Base-by-base conservation (phyloP, 2,888 invertebrate species). In the Dryocosmus kuriphilus region DNA sequence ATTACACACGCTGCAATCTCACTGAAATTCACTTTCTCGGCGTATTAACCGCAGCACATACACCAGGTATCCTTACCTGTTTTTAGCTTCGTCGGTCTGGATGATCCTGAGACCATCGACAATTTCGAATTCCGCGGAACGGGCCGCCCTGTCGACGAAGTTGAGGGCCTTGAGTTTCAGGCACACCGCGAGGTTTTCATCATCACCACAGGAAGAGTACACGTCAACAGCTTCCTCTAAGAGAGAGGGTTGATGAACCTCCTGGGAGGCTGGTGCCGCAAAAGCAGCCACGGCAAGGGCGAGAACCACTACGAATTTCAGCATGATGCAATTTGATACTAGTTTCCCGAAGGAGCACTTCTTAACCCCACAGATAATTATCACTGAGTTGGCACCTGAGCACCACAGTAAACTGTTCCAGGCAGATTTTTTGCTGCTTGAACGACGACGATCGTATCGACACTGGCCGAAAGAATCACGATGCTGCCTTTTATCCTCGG, bases 161-260 rank as follows among this genome's bases (percentile, higher is more conserved):
- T 95, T 94, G 7, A 96, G 93, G 73, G 97, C 92, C 90, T 96
- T 97, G 80, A 96, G 92, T 91, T 97, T 97, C 67, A 97, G 92
- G 88, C 97, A 97, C 82, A 95, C 94, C 4, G 95, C 93, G 41
- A 96, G 90, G 83, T 95, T 95, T 80, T 93, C 92, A 75, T 94
- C 94, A 19, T 85, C 85, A 82, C 95, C 93, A 92, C 97, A 97
- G 76, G 91, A 90, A n/a, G 88, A 82, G 82, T 91, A 91, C 60
- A 91, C 86, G 81, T 88, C 87, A 82, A 90, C 82, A 5, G 89
- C 91, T 75, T 91, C 89, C 78, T 90, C 90, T 77, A 91, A 73
- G 32, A 91, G 79, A 46, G 91, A 90, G 65, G 85, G 84, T 7
- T 81, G 80, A n/a, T 77, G 63, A 63, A 85, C 78, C 61, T 89